These are phyloP conservation scores for Oligia latruncula DNA, from an alignment of 2,888 invertebrate genomes.

Conservation along the genomic window DNA sequence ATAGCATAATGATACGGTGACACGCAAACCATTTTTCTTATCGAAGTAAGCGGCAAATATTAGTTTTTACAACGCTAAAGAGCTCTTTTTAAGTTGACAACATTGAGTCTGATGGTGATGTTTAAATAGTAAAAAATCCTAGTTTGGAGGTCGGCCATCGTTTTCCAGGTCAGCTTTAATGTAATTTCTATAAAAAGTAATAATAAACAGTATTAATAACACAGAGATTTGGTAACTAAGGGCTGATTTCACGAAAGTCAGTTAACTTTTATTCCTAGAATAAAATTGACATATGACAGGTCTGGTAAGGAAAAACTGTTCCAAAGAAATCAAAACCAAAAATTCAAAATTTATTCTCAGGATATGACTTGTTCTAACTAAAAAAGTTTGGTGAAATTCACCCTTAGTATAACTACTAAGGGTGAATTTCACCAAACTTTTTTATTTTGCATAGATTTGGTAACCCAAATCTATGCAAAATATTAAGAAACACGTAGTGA, in stretches of 20 bases:
- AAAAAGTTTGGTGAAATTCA: neutral
- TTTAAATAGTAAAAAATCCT: neutral
- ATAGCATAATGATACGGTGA: slow-evolving; percentile 83
- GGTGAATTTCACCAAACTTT: neutral
- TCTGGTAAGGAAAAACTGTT: neutral
- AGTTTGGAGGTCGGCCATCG: neutral
- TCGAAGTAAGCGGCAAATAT: slow-evolving; percentile 70
- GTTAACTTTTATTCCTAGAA: neutral
- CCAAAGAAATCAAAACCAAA: neutral
- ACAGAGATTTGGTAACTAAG: neutral
- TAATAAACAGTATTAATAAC: too few relatives aligned
- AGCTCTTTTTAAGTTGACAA: slow-evolving; percentile 41
- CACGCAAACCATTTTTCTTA: slow-evolving; percentile 87
- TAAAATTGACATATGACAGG: neutral
- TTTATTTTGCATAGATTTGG: too few relatives aligned
- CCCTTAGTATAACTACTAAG: neutral
- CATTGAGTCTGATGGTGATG: slow-evolving; percentile 32
- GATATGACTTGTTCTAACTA: neutral
- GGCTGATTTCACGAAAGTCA: neutral
- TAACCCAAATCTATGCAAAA: neutral
- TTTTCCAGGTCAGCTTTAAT: neutral
- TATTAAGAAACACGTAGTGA: neutral
- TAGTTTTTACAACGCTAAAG: slow-evolving; percentile 63
- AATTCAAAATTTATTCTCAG: neutral
- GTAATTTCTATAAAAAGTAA: neutral